Percentiles rank a stretch among this genome's conserved stretches.
Conservation (phyloP, 64 coral and sea anemone genomes). For the Catalaphyllia jardinei region DNA sequence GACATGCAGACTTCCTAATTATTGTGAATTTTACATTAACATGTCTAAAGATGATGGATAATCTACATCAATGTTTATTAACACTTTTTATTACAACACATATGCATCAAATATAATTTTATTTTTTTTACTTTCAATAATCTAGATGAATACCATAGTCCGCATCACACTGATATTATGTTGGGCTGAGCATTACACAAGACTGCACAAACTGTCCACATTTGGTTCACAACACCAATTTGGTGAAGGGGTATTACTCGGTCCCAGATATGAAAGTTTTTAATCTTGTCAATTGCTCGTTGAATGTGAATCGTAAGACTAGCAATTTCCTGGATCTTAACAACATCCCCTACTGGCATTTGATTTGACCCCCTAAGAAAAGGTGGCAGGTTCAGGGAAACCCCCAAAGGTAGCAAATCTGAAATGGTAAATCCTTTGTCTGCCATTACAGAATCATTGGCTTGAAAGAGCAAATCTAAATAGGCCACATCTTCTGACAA, state of each 20-base stretch:
- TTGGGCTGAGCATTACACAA: conserved; percentile 41
- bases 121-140: neutral
- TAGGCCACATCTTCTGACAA: conserved; percentile 13
- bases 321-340: conserved; percentile 27
- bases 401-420: conserved; percentile 9
- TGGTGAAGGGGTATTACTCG: conserved; percentile 27
- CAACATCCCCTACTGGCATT: conserved; percentile 26
- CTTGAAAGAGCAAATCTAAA: conserved; percentile 31
- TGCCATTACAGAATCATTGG: conserved; percentile 37
- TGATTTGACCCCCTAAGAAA: conserved; percentile 14
- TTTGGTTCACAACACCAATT: conserved; percentile 19
- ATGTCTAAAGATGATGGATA: too few relatives aligned
- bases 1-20: too few relatives aligned
- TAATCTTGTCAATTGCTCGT: conserved; percentile 26
- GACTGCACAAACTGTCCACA: conserved; percentile 30
- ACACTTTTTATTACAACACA: too few relatives aligned
- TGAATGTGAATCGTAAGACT: conserved; percentile 18
- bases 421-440: conserved; percentile 49
- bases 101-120: too few relatives aligned
- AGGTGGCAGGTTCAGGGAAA: conserved; percentile 12
- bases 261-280: conserved; percentile 53
- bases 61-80: too few relatives aligned
- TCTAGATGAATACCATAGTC: neutral
- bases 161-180: conserved; percentile 25
- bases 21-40: too few relatives aligned